These are phyloP conservation scores for Typhlichthys eigenmanni DNA, from an alignment of 2,797 vertebrate genomes.

Conservation along the genomic window DNA sequence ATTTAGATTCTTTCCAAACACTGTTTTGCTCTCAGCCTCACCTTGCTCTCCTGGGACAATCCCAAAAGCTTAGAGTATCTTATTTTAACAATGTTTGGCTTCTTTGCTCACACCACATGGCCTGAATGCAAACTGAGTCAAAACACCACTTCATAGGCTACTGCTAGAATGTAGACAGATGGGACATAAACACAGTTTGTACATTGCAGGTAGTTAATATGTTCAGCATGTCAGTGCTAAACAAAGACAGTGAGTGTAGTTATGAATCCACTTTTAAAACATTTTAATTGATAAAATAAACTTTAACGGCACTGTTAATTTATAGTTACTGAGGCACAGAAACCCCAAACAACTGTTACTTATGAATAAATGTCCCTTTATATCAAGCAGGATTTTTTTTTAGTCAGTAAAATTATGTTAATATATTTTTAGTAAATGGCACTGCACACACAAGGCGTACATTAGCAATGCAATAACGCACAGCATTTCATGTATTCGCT, in stretches of 20 bases:
- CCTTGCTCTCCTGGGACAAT: constrained; percentile 20
- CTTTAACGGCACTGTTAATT: too few species aligned
- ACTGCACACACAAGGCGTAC: too few species aligned
- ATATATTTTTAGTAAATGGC: too few species aligned
- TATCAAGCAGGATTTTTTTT: too few species aligned
- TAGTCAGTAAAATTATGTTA: too few species aligned
- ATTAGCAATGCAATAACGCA: too few species aligned
- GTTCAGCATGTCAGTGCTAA: background rate
- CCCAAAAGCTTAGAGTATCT: constrained; percentile 20
- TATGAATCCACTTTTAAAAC: too few species aligned
- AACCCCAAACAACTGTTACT: too few species aligned
- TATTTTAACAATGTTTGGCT: constrained; percentile 38
- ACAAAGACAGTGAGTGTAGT: background rate
- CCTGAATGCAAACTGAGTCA: constrained; percentile 11
- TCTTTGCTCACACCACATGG: constrained; percentile 20
- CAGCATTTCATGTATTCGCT: too few species aligned
- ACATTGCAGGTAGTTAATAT: constrained; percentile 1
- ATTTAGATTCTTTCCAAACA: background rate
- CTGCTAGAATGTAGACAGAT: background rate
- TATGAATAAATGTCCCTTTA: too few species aligned
- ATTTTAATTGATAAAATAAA: too few species aligned
- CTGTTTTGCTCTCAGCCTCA: constrained; percentile 12
- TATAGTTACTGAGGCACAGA: too few species aligned
- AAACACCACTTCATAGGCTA: constrained; percentile 21
- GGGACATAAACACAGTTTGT: background rate